Conservation (phyloP, 2,888 invertebrate species). For the Hoplodrina blanda region DNA sequence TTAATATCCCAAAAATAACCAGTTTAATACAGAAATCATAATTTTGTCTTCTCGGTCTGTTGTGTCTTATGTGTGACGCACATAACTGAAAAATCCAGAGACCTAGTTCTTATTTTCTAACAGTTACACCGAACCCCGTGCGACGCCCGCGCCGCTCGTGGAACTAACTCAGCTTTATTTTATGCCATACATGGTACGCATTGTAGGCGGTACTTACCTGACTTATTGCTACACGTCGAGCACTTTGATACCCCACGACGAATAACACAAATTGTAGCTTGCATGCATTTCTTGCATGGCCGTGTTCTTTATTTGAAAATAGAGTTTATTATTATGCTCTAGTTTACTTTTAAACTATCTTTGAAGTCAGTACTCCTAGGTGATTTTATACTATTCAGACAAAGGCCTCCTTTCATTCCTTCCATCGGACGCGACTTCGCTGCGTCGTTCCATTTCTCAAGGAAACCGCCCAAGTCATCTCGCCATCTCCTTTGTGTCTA, state of each 20-base stretch:
- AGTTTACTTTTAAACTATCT: constrained; percentile 27
- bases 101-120: neutral
- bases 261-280: constrained; percentile 55
- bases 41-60: too few species aligned
- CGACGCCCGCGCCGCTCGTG: constrained; percentile 33
- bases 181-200: constrained; percentile 68
- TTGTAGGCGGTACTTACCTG: constrained; percentile 75
- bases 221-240: constrained; percentile 68
- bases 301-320: constrained; percentile 48
- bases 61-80: neutral
- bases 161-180: constrained; percentile 61
- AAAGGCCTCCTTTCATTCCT: too few species aligned
- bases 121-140: constrained; percentile 34
- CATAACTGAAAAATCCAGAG: too few species aligned
- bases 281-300: constrained; percentile 26
- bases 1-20: too few species aligned
- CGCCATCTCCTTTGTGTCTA: too few species aligned
- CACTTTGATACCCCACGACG: constrained; percentile 46
- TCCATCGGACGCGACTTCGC: too few species aligned
- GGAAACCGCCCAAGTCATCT: too few species aligned
- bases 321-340: constrained; percentile 34
- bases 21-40: too few species aligned
- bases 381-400: too few species aligned
- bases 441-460: too few species aligned
- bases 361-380: neutral